Conservation (phyloP, 2,113 vertebrate species). For the Oncorhynchus kisutch region DNA sequence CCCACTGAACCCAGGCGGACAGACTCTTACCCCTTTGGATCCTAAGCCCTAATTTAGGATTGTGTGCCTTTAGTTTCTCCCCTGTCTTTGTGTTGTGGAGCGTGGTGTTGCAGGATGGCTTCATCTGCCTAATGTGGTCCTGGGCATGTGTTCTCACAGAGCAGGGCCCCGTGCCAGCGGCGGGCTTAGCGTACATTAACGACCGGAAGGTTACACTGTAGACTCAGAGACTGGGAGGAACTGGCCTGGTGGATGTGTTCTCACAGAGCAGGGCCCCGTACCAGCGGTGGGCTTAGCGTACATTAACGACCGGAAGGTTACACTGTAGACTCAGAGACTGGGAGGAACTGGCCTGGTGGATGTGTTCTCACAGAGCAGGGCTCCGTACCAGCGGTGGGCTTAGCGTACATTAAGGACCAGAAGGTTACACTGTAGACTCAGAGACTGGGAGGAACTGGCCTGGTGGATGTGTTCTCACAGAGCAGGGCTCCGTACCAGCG, state of each 20-base stretch:
- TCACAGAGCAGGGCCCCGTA: not conserved
- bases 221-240: not conserved
- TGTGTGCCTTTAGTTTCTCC: not conserved
- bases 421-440: no score
- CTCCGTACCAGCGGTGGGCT: not conserved
- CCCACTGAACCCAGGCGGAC: not conserved
- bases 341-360: no score
- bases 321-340: no score
- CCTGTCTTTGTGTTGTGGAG: not conserved
- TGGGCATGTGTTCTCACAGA: constrained; percentile 10
- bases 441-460: no score
- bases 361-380: not conserved
- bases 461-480: no score
- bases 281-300: not conserved
- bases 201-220: constrained; percentile 13
- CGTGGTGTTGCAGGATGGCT: constrained; percentile 4
- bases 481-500: not conserved
- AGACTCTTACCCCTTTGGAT: not conserved
- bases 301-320: no score
- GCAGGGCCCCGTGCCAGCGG: not conserved
- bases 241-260: not conserved
- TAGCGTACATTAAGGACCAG: no score
- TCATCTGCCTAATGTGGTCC: constrained; percentile 6
- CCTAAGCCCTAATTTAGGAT: not conserved
- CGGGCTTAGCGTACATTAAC: constrained; percentile 19